Conservation (phyloP, 2,888 invertebrate genomes). For the Hirtodrosophila alboralis region DNA sequence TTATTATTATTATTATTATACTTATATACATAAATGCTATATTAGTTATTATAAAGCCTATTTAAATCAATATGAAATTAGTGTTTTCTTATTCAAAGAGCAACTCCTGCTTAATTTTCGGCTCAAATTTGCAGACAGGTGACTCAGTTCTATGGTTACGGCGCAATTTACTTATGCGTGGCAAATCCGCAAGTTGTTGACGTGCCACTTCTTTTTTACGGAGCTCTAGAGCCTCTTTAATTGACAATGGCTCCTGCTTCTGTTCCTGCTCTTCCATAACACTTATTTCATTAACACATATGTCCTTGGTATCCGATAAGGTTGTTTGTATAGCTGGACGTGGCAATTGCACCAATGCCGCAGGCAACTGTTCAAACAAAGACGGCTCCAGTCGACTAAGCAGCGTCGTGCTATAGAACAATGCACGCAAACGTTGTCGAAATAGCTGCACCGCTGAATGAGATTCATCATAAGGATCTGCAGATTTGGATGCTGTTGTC, state of each 20-base stretch:
- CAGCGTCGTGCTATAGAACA: slow-evolving; percentile 78
- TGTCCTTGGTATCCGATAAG: no score
- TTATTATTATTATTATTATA: slow-evolving; percentile 40
- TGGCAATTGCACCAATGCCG: slow-evolving; percentile 76
- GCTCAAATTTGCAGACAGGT: slow-evolving; percentile 14
- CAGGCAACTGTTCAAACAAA: slow-evolving; percentile 88
- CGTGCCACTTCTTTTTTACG: slow-evolving; percentile 6
- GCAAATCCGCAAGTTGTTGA: slow-evolving; percentile 18
- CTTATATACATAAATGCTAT: slow-evolving; percentile 33
- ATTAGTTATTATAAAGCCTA: slow-evolving; percentile 40
- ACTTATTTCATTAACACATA: no score
- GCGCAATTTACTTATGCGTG: no score
- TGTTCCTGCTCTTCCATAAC: no score
- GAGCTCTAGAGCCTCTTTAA: no score
- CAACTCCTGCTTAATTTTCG: slow-evolving; percentile 16
- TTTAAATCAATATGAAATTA: slow-evolving; percentile 21
- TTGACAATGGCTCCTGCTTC: no score
- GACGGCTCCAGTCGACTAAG: slow-evolving; percentile 74
- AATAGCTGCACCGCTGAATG: slow-evolving; percentile 63
- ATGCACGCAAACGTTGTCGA: slow-evolving; percentile 68
- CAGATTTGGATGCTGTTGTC: background rate
- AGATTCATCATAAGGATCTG: slow-evolving; percentile 25
- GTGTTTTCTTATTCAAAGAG: background rate
- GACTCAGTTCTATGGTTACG: no score
- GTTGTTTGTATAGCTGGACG: slow-evolving; percentile 12